Evolutionary conservation across 2,113 vertebrate genomes (phyloP).

Genomic region (Syrrhaptes paradoxus): DNA sequence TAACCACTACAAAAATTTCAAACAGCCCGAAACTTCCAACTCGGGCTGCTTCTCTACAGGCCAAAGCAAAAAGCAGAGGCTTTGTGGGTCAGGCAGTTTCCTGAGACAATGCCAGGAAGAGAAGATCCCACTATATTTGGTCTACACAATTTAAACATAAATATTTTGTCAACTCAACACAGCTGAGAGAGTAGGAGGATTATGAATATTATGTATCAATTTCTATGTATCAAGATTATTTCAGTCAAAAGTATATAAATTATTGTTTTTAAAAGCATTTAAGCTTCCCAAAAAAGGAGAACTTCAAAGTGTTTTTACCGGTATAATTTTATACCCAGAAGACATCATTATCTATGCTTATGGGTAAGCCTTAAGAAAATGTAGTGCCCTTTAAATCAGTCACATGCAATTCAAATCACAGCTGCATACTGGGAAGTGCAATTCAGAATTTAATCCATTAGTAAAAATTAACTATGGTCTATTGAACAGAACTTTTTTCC

Average conservation of each 20-base stretch:
- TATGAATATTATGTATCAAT: neutral
- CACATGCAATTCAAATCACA: constrained; percentile 38
- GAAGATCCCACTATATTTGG: neutral
- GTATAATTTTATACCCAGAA: neutral
- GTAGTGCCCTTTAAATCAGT: constrained; percentile 8
- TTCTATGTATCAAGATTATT: neutral
- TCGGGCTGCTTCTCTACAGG: neutral
- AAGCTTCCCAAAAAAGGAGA: neutral
- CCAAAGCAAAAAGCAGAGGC: neutral
- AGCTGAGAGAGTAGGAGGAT: neutral
- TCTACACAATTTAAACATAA: neutral
- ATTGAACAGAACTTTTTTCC: neutral
- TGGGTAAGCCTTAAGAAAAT: constrained; percentile 23
- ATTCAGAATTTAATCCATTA: neutral
- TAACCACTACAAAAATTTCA: neutral
- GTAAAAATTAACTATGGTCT: neutral
- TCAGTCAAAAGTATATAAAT: neutral
- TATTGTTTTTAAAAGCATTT: neutral
- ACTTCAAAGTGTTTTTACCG: neutral
- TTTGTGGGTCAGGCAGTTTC: neutral
- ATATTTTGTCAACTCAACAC: neutral
- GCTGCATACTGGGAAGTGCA: neutral
- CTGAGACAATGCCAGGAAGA: neutral
- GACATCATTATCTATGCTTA: constrained; percentile 10
- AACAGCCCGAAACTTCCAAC: neutral